Evolutionary conservation across 2,888 invertebrate species (phyloP).

Genomic region (Petrolisthes cinctipes): DNA sequence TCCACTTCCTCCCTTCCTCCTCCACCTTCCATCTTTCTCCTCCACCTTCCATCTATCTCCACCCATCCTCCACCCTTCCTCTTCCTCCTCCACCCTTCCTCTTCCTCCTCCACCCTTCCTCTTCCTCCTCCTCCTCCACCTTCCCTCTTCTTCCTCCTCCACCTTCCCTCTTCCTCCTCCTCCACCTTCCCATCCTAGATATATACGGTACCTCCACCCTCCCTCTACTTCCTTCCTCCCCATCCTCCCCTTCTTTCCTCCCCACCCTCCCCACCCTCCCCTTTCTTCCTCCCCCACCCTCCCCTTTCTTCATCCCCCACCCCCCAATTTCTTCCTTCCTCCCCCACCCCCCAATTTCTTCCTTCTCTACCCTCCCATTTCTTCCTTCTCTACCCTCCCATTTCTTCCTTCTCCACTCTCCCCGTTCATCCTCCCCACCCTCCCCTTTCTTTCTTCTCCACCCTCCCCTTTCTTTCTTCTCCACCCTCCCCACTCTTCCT

Average conservation of each 20-base stretch:
- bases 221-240: background rate
- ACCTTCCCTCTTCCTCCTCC: too few species aligned
- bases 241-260: background rate
- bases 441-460: too few species aligned
- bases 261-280: background rate
- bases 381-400: background rate
- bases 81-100: background rate
- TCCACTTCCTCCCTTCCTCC: background rate
- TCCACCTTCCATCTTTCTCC: too few species aligned
- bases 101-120: background rate
- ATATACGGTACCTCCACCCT: background rate
- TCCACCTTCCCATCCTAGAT: background rate
- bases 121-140: too few species aligned
- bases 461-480: background rate
- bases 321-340: background rate
- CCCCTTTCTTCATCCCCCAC: too few species aligned
- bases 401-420: background rate
- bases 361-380: background rate
- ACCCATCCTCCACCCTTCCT: background rate
- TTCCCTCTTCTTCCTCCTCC: background rate
- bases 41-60: background rate
- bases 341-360: too few species aligned
- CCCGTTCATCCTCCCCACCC: background rate
- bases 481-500: background rate
- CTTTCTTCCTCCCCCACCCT: background rate